These are phyloP conservation scores for Salminus brasiliensis DNA, from an alignment of 2,113 vertebrate species.

Conservation along the genomic window DNA sequence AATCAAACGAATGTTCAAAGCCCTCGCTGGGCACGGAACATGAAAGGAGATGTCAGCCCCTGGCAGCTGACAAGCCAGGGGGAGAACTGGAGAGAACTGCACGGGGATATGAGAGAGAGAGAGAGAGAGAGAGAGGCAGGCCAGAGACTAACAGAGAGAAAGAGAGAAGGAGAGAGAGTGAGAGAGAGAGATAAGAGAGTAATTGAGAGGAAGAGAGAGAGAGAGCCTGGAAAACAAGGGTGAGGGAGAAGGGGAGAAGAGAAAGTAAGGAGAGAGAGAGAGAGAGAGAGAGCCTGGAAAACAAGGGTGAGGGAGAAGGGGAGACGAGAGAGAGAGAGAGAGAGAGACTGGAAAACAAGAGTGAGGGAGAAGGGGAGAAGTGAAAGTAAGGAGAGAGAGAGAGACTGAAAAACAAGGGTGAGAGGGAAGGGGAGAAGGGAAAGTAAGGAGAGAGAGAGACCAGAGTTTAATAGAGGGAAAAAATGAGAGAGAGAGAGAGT, in stretches of 20 bases:
- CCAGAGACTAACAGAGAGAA: conserved; percentile 54
- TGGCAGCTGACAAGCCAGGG: conserved; percentile 96
- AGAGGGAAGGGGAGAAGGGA: not conserved
- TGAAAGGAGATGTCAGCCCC: conserved; percentile 99
- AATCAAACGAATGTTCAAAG: conserved; percentile 99
- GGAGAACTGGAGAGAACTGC: conserved; percentile 71
- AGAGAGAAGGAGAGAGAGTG: conserved; percentile 52
- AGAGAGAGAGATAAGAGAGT: conserved; percentile 59
- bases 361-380: not conserved
- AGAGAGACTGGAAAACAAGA: conserved; percentile 44
- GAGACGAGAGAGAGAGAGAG: conserved; percentile 53
- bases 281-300: not conserved
- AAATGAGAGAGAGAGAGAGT: not conserved
- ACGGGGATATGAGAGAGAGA: conserved; percentile 57
- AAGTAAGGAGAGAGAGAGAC: not conserved
- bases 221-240: too few relatives aligned
- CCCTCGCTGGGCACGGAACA: conserved; percentile 93
- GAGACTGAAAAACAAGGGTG: not conserved
- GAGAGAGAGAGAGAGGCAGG: conserved; percentile 64
- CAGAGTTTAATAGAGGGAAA: too few relatives aligned
- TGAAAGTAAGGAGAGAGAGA: not conserved
- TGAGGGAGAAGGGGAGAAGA: not conserved
- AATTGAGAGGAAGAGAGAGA: conserved; percentile 41
- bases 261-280: not conserved
- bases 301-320: not conserved